phyloP scores from a whole-genome alignment of 2,113 vertebrate genomes.

The Ceuthmochares aereus region DNA sequence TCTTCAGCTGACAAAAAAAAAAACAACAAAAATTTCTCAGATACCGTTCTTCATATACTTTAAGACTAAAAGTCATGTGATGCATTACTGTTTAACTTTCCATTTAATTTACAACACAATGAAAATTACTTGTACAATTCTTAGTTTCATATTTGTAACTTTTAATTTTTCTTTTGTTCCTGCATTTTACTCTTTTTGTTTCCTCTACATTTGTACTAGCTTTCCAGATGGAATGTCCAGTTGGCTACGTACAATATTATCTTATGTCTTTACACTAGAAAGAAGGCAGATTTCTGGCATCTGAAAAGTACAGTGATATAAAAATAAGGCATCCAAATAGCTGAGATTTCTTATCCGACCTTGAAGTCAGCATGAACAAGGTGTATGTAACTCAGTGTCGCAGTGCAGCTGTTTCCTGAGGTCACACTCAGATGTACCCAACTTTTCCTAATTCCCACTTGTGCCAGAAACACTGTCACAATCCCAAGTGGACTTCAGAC shows the following conservation, averaged over 20 bases:
- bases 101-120: background rate
- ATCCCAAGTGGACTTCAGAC: background rate
- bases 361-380: background rate
- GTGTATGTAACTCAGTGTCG: rapidly evolving
- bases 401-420: background rate
- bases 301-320: background rate
- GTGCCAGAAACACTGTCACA: rapidly evolving
- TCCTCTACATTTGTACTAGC: background rate
- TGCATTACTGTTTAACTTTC: background rate
- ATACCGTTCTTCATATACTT: background rate
- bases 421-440: background rate
- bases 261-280: background rate
- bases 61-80: background rate
- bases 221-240: background rate
- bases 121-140: background rate
- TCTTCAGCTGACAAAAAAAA: background rate
- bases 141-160: background rate
- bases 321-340: background rate
- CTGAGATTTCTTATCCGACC: background rate
- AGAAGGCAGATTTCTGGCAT: background rate
- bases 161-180: background rate
- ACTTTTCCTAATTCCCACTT: background rate
- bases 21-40: background rate
- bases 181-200: background rate
- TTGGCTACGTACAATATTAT: background rate